Evolutionary conservation across 1,140 invertebrate genomes (phyloP), one percentile per base, ranked within the genome.

Genomic region (Cotesia chilonis): DNA sequence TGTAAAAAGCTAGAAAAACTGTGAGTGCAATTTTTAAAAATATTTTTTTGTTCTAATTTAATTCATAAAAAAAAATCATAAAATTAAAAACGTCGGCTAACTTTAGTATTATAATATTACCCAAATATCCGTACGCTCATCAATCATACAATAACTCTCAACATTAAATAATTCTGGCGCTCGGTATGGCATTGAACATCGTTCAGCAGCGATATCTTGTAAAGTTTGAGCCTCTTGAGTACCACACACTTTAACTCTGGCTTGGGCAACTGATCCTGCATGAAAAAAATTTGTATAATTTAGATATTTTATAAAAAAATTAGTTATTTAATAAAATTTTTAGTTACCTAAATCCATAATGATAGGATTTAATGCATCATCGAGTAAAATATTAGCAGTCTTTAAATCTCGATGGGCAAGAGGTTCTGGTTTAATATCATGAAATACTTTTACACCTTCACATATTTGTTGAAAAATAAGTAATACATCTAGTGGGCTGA

Each of bases 101-200:
- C 17, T 17, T 17, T 17, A 17, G 0, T 17, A 17, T 17, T 17
- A 17, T 17, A 28, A 28, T 28, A 28, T 28, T 87, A 96, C 94
- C 95, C 95, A 97, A 79, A 96, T 92, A 87, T 96, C 95, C 47
- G 93, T 94, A 74, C 93, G 85, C 85, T 96, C 94, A 85, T 95
- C 94, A 74, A 97, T 90, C 78, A 91, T 90, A 80, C 91, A 91
- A 79, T 93, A 92, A 71, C 91, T 92, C 85, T 95, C 92, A 51
- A 96, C 94, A 78, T 93, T 93, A 79, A 96, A 96, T 37, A 96
- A 85, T 87, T 97, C 95, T 14, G 95, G 95, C 17, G 95, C 94
- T 80, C 94, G 88, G 79, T 95, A 97, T 9, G 94, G 91, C 91
- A 96, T 96, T 20, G 94, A 94, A 83, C 94, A 95, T 75, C 93